A percentile compares a stretch with the other conserved stretches of the same genome.
These are phyloP conservation scores for Limonius californicus DNA, from an alignment of 1,140 invertebrate genomes.

Conservation along the genomic window DNA sequence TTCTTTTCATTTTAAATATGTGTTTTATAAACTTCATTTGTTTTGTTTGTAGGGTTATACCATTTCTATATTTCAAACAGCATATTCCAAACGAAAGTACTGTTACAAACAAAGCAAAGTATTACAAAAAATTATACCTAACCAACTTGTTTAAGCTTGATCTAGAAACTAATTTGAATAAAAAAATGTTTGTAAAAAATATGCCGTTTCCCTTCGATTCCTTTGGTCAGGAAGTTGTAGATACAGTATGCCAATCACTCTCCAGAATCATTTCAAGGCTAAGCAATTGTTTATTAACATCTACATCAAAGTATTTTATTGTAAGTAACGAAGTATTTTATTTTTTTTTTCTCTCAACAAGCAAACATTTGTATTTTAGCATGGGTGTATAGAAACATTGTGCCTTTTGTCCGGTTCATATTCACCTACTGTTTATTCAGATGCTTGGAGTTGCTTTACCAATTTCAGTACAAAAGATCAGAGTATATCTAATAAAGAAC, in stretches of 20 bases:
- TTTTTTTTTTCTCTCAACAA: neutral
- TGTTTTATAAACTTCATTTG: neutral
- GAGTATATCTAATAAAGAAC: neutral
- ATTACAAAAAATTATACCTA: conserved; percentile 45
- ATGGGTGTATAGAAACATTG: conserved; percentile 55
- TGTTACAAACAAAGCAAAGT: conserved; percentile 47
- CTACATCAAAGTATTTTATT: conserved; percentile 59
- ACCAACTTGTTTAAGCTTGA: conserved; percentile 28
- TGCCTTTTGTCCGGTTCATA: conserved; percentile 50
- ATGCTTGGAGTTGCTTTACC: conserved; percentile 52
- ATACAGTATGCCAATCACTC: conserved; percentile 43
- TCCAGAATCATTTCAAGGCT: conserved; percentile 53
- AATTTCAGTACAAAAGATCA: conserved; percentile 19
- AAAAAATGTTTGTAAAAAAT: conserved; percentile 37
- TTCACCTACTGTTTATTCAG: conserved; percentile 50
- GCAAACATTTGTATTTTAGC: conserved; percentile 35
- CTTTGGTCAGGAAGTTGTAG: conserved; percentile 15
- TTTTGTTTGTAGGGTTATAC: conserved; percentile 48
- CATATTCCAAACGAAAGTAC: conserved; percentile 46
- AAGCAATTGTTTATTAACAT: conserved; percentile 50
- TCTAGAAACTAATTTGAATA: conserved; percentile 30
- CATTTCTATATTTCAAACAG: conserved; percentile 48
- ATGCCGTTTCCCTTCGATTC: conserved; percentile 44
- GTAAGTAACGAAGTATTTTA: conserved; percentile 51
- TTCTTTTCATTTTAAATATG: neutral